Conservation (phyloP, 2,113 vertebrate genomes). For the Orthonyx spaldingii region DNA sequence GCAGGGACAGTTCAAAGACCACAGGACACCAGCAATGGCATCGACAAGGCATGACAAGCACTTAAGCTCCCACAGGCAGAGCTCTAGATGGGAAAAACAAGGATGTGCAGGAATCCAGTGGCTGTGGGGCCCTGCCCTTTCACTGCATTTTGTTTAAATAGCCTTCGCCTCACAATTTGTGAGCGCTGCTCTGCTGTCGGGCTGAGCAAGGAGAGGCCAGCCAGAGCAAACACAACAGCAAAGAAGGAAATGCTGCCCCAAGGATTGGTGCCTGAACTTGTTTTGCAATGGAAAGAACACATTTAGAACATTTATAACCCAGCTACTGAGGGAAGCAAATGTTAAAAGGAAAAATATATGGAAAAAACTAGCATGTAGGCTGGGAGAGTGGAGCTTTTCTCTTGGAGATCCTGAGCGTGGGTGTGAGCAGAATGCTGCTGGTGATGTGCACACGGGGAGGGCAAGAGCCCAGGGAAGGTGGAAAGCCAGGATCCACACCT, state of each 20-base stretch:
- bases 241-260: slow-evolving; percentile 15
- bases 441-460: background rate
- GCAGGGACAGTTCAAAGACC: background rate
- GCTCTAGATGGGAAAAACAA: background rate
- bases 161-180: rapidly evolving
- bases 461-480: rapidly evolving
- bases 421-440: background rate
- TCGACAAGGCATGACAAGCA: background rate
- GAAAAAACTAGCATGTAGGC: rapidly evolving
- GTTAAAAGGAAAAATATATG: background rate
- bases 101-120: background rate
- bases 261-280: background rate
- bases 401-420: background rate
- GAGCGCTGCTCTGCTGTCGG: background rate
- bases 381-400: background rate
- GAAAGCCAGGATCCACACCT: too few species aligned
- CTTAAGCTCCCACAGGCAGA: background rate
- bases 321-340: background rate
- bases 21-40: background rate
- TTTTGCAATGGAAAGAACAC: background rate
- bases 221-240: slow-evolving; percentile 31
- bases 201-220: background rate
- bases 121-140: background rate
- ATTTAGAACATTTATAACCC: background rate
- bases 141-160: background rate